Conservation (phyloP, 2,113 vertebrate genomes). For the Kobus ellipsiprymnus region DNA sequence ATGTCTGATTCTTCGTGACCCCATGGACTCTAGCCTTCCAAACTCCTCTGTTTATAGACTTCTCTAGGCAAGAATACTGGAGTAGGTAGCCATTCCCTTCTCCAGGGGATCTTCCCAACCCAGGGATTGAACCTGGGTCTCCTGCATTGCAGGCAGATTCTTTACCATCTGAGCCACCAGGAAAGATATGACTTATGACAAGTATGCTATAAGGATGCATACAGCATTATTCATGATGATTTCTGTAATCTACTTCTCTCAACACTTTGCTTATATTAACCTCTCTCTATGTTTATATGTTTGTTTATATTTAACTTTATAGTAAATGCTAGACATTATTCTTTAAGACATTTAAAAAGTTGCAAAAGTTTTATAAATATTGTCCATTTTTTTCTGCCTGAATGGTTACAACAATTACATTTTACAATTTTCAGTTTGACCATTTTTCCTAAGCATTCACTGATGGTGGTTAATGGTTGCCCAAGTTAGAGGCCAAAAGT, state of each 20-base stretch:
- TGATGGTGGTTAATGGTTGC: background rate
- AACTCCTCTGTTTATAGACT: background rate
- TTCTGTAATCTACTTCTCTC: background rate
- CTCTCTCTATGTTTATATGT: background rate
- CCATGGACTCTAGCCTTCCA: background rate
- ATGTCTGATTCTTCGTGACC: background rate
- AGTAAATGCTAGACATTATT: background rate
- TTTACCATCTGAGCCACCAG: background rate
- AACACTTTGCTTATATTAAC: background rate
- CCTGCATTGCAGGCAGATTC: background rate
- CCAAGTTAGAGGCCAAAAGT: background rate
- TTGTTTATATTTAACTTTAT: background rate
- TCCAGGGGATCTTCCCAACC: background rate
- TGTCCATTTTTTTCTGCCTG: background rate
- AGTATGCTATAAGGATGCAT: background rate
- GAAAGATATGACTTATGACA: background rate
- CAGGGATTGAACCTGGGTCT: background rate
- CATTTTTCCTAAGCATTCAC: background rate
- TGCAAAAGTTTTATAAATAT: background rate
- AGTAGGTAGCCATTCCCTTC: background rate
- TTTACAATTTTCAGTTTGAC: background rate
- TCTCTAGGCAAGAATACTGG: background rate
- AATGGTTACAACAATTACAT: background rate
- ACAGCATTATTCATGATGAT: background rate
- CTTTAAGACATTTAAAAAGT: background rate